A percentile compares a stretch with the other conserved stretches of the same genome.
Evolutionary conservation across 2,797 vertebrate genomes (phyloP).

Genomic region (Bufotes viridis): DNA sequence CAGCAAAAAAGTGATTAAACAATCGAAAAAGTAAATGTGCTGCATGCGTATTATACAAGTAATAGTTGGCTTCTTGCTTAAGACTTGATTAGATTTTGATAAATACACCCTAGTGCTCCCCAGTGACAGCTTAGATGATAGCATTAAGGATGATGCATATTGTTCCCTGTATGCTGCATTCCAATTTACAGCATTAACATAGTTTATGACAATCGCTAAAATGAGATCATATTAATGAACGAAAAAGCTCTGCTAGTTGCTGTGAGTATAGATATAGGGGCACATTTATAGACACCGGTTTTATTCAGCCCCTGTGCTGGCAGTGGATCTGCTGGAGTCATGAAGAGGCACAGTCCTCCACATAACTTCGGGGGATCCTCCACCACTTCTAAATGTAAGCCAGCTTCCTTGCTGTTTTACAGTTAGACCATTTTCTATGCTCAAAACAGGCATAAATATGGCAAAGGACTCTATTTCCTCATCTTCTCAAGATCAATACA

Average conservation of each 20-base stretch:
- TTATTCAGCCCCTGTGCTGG: neutral
- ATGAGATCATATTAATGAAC: neutral
- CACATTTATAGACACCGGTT: neutral
- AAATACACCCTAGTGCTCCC: conserved; percentile 18
- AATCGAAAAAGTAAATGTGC: conserved; percentile 43
- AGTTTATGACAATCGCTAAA: conserved; percentile 18
- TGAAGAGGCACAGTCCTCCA: too few relatives aligned
- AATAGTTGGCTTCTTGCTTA: conserved; percentile 26
- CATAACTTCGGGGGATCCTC: too few relatives aligned
- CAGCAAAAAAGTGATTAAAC: conserved; percentile 47
- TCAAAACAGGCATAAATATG: too few relatives aligned
- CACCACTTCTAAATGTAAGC: too few relatives aligned
- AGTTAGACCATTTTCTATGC: too few relatives aligned
- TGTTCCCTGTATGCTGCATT: conserved; percentile 5
- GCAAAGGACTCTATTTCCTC: too few relatives aligned
- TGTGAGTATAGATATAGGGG: neutral
- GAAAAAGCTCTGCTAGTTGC: neutral
- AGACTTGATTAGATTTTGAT: conserved; percentile 41
- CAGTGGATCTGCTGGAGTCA: too few relatives aligned
- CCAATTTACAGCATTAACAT: conserved; percentile 29
- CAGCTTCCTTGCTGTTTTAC: too few relatives aligned
- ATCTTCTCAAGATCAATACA: too few relatives aligned
- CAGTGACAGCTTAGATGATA: conserved; percentile 29
- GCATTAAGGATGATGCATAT: conserved; percentile 34
- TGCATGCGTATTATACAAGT: conserved; percentile 23